A percentile compares a stretch with the other conserved stretches of the same genome.
phyloP scores from a whole-genome alignment of 2,113 vertebrate genomes.

The Periophthalmodon schlosseri region DNA sequence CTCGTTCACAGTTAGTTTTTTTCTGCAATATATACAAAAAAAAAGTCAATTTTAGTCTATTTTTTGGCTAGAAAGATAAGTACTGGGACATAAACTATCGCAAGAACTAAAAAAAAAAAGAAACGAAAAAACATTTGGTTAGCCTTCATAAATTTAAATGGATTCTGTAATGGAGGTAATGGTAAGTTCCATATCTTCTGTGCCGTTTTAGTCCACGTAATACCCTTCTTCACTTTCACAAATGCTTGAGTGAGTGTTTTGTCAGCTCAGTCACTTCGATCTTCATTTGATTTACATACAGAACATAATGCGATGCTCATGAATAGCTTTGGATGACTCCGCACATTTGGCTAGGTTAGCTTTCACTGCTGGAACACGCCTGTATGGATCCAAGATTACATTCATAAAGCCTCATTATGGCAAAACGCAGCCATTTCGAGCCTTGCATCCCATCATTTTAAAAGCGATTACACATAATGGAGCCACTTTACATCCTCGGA shows the following conservation, averaged over 20 bases:
- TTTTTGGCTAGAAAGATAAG: no score
- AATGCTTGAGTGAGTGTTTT: neutral
- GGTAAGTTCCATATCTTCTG: no score
- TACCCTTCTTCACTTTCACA: neutral
- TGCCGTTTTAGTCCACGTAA: neutral
- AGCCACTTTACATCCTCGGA: neutral
- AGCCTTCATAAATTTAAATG: no score
- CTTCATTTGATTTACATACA: neutral
- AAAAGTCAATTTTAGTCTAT: no score
- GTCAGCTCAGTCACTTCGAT: neutral
- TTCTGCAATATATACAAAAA: no score
- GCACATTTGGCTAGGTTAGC: conserved; percentile 1
- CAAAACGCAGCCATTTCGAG: neutral
- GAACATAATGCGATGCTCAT: neutral
- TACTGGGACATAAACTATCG: no score
- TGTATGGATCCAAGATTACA: neutral
- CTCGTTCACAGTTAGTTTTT: no score
- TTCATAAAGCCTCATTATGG: conserved; percentile 4
- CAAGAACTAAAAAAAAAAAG: no score
- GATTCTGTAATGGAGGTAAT: no score
- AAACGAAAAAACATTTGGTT: no score
- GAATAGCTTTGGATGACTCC: neutral
- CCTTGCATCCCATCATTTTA: conserved; percentile 4
- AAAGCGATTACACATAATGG: conserved; percentile 4
- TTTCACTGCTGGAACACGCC: neutral